Conservation (phyloP, 1,140 invertebrate species). For the Aphis gossypii region DNA sequence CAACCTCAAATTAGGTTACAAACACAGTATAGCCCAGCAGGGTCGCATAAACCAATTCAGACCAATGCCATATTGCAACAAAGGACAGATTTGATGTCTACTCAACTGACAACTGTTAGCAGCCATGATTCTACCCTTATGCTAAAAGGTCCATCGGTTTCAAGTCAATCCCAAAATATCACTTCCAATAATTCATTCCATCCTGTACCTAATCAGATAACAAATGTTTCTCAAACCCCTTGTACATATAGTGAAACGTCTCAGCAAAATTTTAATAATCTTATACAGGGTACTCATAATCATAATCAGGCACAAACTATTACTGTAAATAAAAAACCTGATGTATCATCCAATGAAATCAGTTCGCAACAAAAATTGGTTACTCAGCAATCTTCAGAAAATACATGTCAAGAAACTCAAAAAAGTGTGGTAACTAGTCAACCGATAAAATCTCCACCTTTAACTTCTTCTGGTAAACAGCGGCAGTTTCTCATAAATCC, state of each 20-base stretch:
- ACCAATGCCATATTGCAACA: slow-evolving; percentile 50
- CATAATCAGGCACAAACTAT: slow-evolving; percentile 41
- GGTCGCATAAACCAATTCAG: slow-evolving; percentile 46
- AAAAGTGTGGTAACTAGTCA: slow-evolving; percentile 58
- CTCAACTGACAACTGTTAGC: slow-evolving; percentile 35
- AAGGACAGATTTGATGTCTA: slow-evolving; percentile 46
- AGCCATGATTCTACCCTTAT: not conserved
- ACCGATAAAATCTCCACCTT: slow-evolving; percentile 53
- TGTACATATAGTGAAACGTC: slow-evolving; percentile 42
- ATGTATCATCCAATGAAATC: slow-evolving; percentile 34
- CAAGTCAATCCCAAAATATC: slow-evolving; percentile 44
- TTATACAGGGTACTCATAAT: slow-evolving; percentile 53
- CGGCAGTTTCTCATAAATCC: slow-evolving; percentile 86
- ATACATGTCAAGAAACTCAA: slow-evolving; percentile 46
- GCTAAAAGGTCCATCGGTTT: slow-evolving; percentile 37
- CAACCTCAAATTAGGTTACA: slow-evolving; percentile 54
- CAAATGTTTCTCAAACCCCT: slow-evolving; percentile 27
- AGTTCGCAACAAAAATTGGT: slow-evolving; percentile 5
- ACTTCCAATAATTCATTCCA: slow-evolving; percentile 56
- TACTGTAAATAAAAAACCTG: slow-evolving; percentile 56
- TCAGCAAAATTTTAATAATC: slow-evolving; percentile 51
- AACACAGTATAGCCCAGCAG: slow-evolving; percentile 48
- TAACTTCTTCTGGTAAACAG: slow-evolving; percentile 65
- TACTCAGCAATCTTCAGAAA: slow-evolving; percentile 20
- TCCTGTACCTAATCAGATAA: slow-evolving; percentile 48